Evolutionary conservation across 2,888 invertebrate genomes (phyloP).

Genomic region (Allacma fusca): DNA sequence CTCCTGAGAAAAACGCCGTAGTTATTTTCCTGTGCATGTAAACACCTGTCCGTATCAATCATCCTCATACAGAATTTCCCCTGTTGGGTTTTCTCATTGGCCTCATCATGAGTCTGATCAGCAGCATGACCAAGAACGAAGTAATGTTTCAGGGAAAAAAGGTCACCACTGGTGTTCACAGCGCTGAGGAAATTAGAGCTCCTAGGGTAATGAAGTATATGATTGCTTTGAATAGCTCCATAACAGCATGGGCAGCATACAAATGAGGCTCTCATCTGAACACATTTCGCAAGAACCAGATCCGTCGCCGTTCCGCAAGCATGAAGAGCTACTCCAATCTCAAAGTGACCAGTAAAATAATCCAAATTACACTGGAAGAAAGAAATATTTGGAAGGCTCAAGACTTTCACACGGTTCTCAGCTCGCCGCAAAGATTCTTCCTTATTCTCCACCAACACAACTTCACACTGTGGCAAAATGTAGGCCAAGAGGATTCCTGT

Average conservation of each 20-base stretch:
- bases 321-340: constrained; percentile 88
- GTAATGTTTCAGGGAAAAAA: constrained; percentile 70
- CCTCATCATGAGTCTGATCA: constrained; percentile 84
- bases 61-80: constrained; percentile 87
- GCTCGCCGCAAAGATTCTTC: constrained; percentile 83
- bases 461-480: constrained; percentile 77
- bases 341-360: constrained; percentile 79
- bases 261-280: constrained; percentile 78
- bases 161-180: constrained; percentile 32
- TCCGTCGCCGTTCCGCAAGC: constrained; percentile 96
- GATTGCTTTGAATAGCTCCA: constrained; percentile 83
- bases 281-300: constrained; percentile 85
- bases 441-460: constrained; percentile 90
- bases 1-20: constrained; percentile 80
- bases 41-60: constrained; percentile 84
- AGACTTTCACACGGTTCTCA: constrained; percentile 72
- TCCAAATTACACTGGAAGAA: constrained; percentile 89
- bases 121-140: constrained; percentile 86
- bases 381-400: constrained; percentile 77
- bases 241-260: constrained; percentile 95
- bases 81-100: constrained; percentile 75
- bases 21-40: constrained; percentile 77
- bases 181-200: constrained; percentile 67
- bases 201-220: constrained; percentile 81
- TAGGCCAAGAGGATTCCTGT: constrained; percentile 82